Conservation (phyloP, 2,113 vertebrate species). For the Mormyrus lacerda region DNA sequence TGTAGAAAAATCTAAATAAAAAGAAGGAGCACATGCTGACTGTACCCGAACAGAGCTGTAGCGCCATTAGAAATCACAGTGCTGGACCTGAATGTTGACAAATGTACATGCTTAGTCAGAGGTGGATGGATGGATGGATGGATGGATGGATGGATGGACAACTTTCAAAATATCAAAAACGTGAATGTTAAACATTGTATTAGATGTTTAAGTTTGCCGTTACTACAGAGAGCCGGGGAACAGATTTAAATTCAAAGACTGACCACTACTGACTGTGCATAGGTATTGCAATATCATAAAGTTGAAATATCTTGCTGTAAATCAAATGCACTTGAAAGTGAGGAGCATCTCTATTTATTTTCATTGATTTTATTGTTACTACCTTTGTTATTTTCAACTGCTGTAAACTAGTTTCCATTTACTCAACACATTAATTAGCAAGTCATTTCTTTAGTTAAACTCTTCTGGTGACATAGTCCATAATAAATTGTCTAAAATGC, state of each 20-base stretch:
- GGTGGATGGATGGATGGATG: neutral
- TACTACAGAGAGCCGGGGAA: neutral
- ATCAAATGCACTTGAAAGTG: neutral
- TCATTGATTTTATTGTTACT: neutral
- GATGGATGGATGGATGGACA: neutral
- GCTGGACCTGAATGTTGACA: neutral
- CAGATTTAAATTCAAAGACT: neutral
- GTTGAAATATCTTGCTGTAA: no score
- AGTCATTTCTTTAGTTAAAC: neutral
- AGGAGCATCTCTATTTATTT: neutral
- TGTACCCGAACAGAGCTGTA: neutral
- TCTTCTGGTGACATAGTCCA: neutral
- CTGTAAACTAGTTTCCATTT: neutral
- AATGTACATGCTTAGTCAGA: neutral
- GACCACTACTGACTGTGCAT: neutral
- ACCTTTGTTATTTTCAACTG: neutral
- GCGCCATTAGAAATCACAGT: neutral
- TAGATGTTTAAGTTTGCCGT: neutral
- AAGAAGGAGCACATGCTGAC: neutral
- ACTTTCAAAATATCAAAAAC: neutral
- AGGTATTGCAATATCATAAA: neutral
- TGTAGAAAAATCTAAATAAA: neutral
- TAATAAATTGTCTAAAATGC: neutral
- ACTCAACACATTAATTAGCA: neutral
- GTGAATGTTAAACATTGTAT: neutral